Evolutionary conservation across 1,140 invertebrate species (phyloP).

Genomic region (Pachyrhynchus sulphureomaculatus): DNA sequence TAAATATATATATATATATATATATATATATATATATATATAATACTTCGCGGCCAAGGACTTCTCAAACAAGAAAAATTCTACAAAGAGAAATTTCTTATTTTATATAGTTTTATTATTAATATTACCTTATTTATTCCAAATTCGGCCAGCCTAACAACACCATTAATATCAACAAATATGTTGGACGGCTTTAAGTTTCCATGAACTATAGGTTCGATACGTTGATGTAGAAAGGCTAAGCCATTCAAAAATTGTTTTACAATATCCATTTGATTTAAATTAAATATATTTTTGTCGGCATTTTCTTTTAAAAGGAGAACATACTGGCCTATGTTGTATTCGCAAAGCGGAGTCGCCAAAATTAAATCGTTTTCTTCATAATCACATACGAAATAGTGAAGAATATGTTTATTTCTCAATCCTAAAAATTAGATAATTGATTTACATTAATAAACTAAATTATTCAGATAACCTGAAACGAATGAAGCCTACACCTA

Average conservation of each 20-base stretch:
- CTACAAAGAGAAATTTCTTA: too few relatives aligned
- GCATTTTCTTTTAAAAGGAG: conserved; percentile 38
- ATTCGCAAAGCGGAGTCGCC: conserved; percentile 47
- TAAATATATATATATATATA: too few relatives aligned
- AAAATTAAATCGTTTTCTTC: conserved; percentile 43
- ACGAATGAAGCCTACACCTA: too few relatives aligned
- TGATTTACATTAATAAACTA: too few relatives aligned
- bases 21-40: too few relatives aligned
- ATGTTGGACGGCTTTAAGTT: conserved; percentile 53
- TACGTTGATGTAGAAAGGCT: conserved; percentile 45
- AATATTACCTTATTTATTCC: conserved; percentile 49
- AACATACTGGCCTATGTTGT: conserved; percentile 48
- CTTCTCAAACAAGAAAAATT: too few relatives aligned
- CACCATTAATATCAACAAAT: conserved; percentile 46
- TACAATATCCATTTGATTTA: conserved; percentile 35
- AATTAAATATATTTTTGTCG: conserved; percentile 28
- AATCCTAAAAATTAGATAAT: conserved; percentile 22
- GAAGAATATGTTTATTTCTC: conserved; percentile 42
- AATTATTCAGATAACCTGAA: too few relatives aligned
- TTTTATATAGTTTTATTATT: too few relatives aligned
- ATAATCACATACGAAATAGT: conserved; percentile 42
- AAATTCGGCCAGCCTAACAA: conserved; percentile 50
- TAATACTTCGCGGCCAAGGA: too few relatives aligned
- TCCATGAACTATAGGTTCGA: conserved; percentile 49
- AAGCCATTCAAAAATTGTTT: conserved; percentile 47